A percentile compares a stretch with the other conserved stretches of the same genome.
phyloP scores from a whole-genome alignment of 2,888 invertebrate genomes.

The Cosmia trapezina region DNA sequence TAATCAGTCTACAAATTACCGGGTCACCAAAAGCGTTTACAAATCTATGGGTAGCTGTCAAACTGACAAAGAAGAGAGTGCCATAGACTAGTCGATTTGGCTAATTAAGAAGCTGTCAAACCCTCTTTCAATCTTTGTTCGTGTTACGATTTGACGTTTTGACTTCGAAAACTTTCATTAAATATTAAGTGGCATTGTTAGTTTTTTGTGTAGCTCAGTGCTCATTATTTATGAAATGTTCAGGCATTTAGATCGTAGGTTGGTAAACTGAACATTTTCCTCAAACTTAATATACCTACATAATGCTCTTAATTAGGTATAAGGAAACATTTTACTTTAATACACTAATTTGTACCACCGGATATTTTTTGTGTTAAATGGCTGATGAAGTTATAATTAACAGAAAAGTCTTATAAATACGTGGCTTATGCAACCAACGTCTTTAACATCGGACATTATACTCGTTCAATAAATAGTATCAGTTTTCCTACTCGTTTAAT shows the following conservation, averaged over 20 bases:
- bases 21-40: slow-evolving; percentile 19
- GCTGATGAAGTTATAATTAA: not conserved
- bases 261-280: not conserved
- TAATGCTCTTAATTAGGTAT: not conserved
- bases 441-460: not conserved
- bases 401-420: not conserved
- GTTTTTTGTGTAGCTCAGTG: not conserved
- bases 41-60: slow-evolving; percentile 58
- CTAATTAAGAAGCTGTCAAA: slow-evolving; percentile 58
- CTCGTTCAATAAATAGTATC: too few relatives aligned
- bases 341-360: not conserved
- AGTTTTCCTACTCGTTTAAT: slow-evolving; percentile 17
- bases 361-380: not conserved
- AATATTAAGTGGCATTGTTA: not conserved
- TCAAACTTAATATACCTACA: not conserved
- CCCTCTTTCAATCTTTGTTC: slow-evolving; percentile 44
- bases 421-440: not conserved
- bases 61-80: slow-evolving; percentile 57
- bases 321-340: not conserved
- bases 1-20: slow-evolving; percentile 30
- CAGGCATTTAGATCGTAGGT: not conserved
- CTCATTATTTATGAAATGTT: not conserved
- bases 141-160: slow-evolving; percentile 20
- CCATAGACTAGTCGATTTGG: slow-evolving; percentile 46
- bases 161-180: slow-evolving; percentile 12